Evolutionary conservation across 2,888 invertebrate genomes (phyloP), one percentile per base, ranked within the genome.

Genomic region (Ypsolopha sequella): DNA sequence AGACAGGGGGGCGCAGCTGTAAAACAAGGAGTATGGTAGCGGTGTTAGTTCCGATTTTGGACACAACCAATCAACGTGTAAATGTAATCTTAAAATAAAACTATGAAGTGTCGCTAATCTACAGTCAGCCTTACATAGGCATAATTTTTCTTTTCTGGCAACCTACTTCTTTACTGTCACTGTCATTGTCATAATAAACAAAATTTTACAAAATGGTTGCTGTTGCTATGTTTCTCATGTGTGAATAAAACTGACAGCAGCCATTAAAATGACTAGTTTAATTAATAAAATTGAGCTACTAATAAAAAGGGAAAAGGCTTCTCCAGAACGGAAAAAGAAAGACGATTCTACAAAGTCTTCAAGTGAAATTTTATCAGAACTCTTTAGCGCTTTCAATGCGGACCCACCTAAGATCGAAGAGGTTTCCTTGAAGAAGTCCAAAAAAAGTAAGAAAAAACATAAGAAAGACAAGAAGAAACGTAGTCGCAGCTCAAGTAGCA

Each of bases 351-450:
- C 84, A 38, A 93, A 93, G 70, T 91, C 92, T 7, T 93, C 93
- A 0, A 91, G 89, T 68, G 94, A 95, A 76, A 95, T 95, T 63
- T 85, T 95, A 14, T 92, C 94, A 0, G 95, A 95, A 75, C 80
- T 95, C 0, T 95, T 95, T 65, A 88, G 92, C 62, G 92, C 90
- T 33, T 93, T 94, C 66, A 92, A 93, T 74, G 92, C 92, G 1
- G 90, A 89, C 58, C 92, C 92, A 10, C 93, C 88, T 35, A 88
- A 88, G 59, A 76, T 90, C 41, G 86, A 73, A 55, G 81, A 73
- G 53, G 73, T 66, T 59, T 63, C 70, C 57, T 63, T 62, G 62
- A 80, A 77, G 57, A 84, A 84, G 58, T 72, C 82, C 1, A 89
- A 89, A 59, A 90, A 89, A 59, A 87, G 75, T 57, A 89, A 89